Conservation (phyloP, 2,113 vertebrate species). For the Paradisaea rubra region DNA sequence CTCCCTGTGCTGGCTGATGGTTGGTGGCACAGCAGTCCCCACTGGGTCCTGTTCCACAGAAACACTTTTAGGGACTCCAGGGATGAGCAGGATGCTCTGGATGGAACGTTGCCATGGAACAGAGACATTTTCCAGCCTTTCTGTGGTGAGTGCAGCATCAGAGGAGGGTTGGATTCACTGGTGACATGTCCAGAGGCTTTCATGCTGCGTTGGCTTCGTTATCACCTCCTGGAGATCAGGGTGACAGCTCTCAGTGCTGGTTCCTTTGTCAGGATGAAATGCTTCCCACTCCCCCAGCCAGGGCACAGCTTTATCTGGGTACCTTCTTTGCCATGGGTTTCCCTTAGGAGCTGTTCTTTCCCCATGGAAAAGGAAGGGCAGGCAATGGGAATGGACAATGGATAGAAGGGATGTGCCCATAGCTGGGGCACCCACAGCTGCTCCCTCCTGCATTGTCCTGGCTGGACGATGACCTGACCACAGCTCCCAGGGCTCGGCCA, state of each 20-base stretch:
- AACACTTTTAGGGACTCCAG: neutral
- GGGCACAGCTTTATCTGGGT: neutral
- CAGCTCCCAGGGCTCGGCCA: neutral
- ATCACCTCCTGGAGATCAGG: neutral
- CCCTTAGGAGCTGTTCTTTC: neutral
- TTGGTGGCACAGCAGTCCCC: neutral
- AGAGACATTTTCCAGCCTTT: neutral
- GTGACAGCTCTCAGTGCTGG: neutral
- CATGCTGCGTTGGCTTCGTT: neutral
- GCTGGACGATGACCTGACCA: neutral
- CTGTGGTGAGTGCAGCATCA: neutral
- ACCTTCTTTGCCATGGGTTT: rapidly evolving
- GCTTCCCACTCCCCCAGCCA: neutral
- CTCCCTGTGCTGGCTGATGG: neutral
- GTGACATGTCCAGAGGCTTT: neutral
- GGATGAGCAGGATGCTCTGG: neutral
- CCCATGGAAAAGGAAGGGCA: neutral
- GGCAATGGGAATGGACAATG: neutral
- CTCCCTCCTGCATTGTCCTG: neutral
- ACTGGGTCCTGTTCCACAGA: neutral
- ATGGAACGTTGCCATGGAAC: neutral
- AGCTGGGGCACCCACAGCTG: neutral
- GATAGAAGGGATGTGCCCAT: neutral
- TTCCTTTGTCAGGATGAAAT: neutral
- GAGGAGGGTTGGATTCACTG: neutral